A percentile compares a stretch with the other conserved stretches of the same genome.
phyloP scores from a whole-genome alignment of 2,113 vertebrate species.

The Crypturellus undulatus region DNA sequence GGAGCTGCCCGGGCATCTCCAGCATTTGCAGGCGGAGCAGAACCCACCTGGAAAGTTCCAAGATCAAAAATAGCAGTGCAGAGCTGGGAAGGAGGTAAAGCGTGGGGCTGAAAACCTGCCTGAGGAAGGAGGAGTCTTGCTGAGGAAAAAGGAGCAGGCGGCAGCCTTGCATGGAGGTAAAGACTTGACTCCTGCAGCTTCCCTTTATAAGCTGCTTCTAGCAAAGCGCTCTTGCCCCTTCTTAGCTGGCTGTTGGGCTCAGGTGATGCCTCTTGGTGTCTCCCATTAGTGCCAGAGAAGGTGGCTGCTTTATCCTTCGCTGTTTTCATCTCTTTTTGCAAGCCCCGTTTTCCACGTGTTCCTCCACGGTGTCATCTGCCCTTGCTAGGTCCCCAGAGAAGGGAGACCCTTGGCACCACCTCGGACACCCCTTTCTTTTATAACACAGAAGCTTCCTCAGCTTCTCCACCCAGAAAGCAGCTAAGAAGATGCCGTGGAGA shows the following conservation, averaged over 20 bases:
- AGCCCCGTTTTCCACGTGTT: accelerated
- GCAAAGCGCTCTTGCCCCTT: not conserved
- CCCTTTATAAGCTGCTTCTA: not conserved
- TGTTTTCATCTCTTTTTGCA: not conserved
- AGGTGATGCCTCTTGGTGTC: not conserved
- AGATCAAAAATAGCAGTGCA: not conserved
- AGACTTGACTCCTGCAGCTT: not conserved
- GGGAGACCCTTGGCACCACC: not conserved
- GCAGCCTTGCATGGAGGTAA: not conserved
- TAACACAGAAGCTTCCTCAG: not conserved
- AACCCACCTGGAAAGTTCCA: not conserved
- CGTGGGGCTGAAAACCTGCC: not conserved
- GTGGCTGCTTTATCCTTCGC: not conserved
- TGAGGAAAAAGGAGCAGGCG: not conserved
- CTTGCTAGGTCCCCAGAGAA: accelerated
- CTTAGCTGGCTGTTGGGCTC: not conserved
- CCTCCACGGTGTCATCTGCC: not conserved
- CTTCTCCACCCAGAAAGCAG: not conserved
- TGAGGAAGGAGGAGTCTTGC: not conserved
- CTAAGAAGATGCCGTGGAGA: not conserved
- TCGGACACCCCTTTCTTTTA: not conserved
- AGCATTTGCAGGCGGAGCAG: not conserved
- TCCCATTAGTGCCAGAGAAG: not conserved
- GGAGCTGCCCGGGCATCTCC: not conserved
- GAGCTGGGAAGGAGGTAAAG: not conserved